Conservation (phyloP, 23 tunicate genomes). For the Oikopleura dioica region DNA sequence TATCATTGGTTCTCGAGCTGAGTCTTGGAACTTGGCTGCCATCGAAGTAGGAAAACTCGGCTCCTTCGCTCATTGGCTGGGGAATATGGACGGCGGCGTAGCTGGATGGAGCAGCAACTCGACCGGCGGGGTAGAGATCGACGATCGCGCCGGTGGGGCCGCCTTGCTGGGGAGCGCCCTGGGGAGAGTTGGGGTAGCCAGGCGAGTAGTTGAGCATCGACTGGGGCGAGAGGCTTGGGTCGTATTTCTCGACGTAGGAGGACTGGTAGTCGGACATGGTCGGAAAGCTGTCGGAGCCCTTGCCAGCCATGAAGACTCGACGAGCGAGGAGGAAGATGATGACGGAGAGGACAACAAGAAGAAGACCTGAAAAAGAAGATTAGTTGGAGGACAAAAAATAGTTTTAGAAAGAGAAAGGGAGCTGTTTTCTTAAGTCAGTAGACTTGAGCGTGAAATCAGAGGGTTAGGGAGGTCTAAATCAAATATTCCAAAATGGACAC, state of each 20-base stretch:
- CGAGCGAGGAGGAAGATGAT: background rate
- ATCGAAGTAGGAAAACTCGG: background rate
- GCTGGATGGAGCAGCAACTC: too few relatives aligned
- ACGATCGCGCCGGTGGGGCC: too few relatives aligned
- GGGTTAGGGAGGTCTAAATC: background rate
- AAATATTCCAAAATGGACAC: background rate
- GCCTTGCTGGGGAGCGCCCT: background rate
- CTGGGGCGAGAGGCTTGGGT: background rate
- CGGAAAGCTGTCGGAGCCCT: background rate
- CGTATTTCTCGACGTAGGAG: slow-evolving; percentile 8
- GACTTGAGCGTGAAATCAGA: background rate
- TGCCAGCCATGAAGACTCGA: background rate
- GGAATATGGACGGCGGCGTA: too few relatives aligned
- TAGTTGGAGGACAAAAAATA: background rate
- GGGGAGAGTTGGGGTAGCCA: background rate
- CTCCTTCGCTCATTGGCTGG: too few relatives aligned
- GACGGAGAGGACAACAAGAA: background rate
- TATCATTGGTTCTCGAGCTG: background rate
- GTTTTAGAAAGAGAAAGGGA: background rate
- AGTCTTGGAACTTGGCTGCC: slow-evolving; percentile 7
- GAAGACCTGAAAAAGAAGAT: background rate
- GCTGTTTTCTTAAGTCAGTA: background rate
- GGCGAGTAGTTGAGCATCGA: background rate
- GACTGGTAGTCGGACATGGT: slow-evolving; percentile 11
- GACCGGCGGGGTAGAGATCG: too few relatives aligned